A percentile compares a stretch with the other conserved stretches of the same genome.
Evolutionary conservation across 2,113 vertebrate genomes (phyloP).

Genomic region (Melanerpes aurifrons): DNA sequence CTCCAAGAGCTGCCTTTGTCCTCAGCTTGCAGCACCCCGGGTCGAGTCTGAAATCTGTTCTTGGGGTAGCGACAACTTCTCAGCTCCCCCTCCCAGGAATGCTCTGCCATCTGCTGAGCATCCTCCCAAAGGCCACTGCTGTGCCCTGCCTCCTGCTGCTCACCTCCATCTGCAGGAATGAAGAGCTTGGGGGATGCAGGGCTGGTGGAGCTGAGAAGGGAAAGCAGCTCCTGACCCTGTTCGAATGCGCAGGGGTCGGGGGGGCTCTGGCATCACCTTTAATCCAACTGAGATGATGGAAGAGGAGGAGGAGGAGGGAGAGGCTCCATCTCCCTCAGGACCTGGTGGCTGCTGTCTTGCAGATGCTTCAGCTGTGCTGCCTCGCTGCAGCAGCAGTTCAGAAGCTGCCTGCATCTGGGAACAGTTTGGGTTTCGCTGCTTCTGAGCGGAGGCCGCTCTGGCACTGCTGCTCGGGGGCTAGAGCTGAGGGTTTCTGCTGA

Average conservation of each 20-base stretch:
- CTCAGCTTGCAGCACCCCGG: neutral
- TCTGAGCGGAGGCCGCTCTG: neutral
- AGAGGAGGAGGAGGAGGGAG: neutral
- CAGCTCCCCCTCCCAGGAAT: neutral
- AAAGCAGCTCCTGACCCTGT: neutral
- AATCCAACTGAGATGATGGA: neutral
- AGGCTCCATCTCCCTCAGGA: neutral
- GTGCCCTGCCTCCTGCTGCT: neutral
- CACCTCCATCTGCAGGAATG: neutral
- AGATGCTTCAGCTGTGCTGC: neutral
- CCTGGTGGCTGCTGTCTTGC: neutral
- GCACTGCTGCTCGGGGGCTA: neutral
- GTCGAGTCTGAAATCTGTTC: neutral
- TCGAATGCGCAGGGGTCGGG: neutral
- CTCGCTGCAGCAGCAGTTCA: rapidly evolving
- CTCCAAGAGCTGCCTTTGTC: neutral
- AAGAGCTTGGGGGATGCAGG: neutral
- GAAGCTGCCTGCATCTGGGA: neutral
- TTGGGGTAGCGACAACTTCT: neutral
- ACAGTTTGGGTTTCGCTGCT: neutral
- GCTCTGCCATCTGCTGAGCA: neutral
- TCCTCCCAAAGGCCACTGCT: neutral
- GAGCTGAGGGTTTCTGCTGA: neutral
- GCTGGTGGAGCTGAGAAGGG: neutral
- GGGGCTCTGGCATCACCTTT: neutral